A percentile compares a stretch with the other conserved stretches of the same genome.
Conservation (phyloP, 2,113 vertebrate species). For the Cacatua alba region DNA sequence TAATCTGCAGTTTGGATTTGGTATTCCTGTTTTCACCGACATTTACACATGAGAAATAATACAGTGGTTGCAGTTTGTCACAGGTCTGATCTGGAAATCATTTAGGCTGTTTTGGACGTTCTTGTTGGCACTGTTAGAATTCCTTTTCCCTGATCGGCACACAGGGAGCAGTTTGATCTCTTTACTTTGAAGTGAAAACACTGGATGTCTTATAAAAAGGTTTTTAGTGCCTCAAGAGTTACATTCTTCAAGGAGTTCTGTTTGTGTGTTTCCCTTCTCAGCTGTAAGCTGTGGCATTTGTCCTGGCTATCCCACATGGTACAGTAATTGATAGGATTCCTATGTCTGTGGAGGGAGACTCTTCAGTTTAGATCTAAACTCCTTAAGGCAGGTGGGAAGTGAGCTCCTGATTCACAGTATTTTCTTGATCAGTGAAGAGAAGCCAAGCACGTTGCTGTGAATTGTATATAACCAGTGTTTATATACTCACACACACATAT, state of each 20-base stretch:
- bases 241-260: background rate
- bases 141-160: background rate
- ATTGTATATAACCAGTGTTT: background rate
- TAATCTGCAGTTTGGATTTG: background rate
- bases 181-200: background rate
- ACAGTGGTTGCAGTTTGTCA: background rate
- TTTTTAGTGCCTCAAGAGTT: conserved; percentile 19
- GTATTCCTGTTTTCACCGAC: background rate
- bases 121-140: background rate
- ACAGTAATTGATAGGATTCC: conserved; percentile 19
- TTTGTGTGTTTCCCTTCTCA: background rate
- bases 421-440: background rate
- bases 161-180: background rate
- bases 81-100: background rate
- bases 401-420: background rate
- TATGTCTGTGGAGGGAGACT: background rate
- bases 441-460: background rate
- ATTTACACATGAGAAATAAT: background rate
- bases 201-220: background rate
- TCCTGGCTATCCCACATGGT: background rate
- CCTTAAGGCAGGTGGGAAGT: background rate
- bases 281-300: background rate
- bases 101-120: background rate
- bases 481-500: background rate
- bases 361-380: background rate